Evolutionary conservation across 2,888 invertebrate genomes (phyloP).

Genomic region (Perizoma affinitatum): DNA sequence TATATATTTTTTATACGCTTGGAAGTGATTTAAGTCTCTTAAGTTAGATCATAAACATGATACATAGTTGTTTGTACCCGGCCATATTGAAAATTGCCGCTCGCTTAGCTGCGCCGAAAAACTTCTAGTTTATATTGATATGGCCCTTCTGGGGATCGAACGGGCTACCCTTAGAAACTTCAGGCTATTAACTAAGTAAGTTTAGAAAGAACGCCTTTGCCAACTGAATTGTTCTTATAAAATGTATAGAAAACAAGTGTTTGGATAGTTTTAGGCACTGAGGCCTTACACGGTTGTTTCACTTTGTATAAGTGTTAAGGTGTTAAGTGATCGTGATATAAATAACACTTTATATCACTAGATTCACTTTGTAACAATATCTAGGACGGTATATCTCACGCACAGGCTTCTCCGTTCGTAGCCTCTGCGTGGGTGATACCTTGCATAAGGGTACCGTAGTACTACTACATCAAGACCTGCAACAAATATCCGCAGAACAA

Average conservation of each 20-base stretch:
- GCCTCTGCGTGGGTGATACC: no score
- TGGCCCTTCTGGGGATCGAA: slow-evolving; percentile 22
- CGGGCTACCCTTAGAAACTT: slow-evolving; percentile 10
- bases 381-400: no score
- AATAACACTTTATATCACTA: no score
- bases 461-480: no score
- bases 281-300: background rate
- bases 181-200: slow-evolving; percentile 23
- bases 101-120: slow-evolving; percentile 20
- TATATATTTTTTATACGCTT: background rate
- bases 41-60: slow-evolving; percentile 20
- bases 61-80: slow-evolving; percentile 15
- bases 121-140: slow-evolving; percentile 27
- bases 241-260: slow-evolving; percentile 4
- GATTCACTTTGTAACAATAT: no score
- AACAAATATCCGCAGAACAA: no score
- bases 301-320: no score
- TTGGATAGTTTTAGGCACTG: background rate
- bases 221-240: slow-evolving; percentile 14
- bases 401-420: no score
- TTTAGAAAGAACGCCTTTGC: slow-evolving; percentile 18
- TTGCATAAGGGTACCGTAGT: no score
- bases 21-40: no score
- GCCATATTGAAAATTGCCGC: slow-evolving; percentile 24
- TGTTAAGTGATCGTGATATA: no score